phyloP scores from a whole-genome alignment of 2,113 vertebrate species.

The Cairina moschata region DNA sequence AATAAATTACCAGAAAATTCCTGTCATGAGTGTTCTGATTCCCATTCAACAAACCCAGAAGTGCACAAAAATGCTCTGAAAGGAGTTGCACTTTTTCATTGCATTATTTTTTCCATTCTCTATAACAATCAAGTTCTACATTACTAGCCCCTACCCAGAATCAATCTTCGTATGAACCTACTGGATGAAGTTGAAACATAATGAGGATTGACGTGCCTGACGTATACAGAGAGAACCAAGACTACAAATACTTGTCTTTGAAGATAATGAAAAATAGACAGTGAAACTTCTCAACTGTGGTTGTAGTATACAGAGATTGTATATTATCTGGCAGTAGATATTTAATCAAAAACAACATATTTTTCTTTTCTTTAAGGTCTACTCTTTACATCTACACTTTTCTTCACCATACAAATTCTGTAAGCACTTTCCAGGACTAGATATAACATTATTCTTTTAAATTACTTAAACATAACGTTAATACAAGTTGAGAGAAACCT shows the following conservation, averaged over 20 bases:
- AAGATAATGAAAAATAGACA: neutral
- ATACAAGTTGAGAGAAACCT: neutral
- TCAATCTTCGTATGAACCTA: neutral
- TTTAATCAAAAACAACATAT: neutral
- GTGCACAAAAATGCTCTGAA: neutral
- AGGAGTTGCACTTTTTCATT: neutral
- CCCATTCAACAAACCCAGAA: neutral
- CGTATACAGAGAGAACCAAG: neutral
- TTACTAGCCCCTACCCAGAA: neutral
- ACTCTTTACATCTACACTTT: neutral
- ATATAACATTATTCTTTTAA: neutral
- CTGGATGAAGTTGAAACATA: neutral
- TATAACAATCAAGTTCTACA: neutral
- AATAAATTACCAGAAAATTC: neutral
- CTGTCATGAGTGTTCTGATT: neutral
- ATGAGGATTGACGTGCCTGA: neutral
- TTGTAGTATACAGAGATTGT: neutral
- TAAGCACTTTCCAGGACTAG: neutral
- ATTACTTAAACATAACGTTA: neutral
- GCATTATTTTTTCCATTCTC: neutral
- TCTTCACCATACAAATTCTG: neutral
- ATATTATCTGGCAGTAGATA: neutral
- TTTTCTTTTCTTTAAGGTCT: neutral
- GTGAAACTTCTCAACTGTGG: neutral
- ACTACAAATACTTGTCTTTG: neutral